These are phyloP conservation scores for Homarus americanus DNA, from an alignment of 1,140 invertebrate species.

Conservation along the genomic window DNA sequence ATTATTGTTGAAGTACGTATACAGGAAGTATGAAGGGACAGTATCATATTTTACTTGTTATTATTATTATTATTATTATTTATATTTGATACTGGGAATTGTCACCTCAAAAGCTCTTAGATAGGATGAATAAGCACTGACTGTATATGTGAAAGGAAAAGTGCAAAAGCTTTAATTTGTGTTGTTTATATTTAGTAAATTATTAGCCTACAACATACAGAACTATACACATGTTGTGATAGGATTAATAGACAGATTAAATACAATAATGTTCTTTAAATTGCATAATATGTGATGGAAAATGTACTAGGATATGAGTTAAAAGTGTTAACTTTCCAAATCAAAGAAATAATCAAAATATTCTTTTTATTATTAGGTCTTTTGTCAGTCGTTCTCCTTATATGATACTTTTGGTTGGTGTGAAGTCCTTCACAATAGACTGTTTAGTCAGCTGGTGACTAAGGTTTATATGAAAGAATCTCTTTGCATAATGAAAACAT, in stretches of 20 bases:
- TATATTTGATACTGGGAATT: background rate
- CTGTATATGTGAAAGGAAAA: background rate
- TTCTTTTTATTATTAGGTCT: background rate
- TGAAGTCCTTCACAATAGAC: background rate
- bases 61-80: background rate
- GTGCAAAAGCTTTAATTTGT: too few relatives aligned
- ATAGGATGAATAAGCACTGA: background rate
- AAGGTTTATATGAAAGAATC: conserved; percentile 1
- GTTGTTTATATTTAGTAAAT: too few relatives aligned
- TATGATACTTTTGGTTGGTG: background rate
- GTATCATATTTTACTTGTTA: background rate
- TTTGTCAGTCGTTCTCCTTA: background rate
- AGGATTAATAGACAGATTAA: too few relatives aligned
- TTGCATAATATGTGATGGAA: background rate
- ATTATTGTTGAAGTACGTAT: background rate
- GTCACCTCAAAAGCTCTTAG: background rate
- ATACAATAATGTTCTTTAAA: background rate
- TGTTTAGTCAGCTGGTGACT: background rate
- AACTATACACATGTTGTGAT: too few relatives aligned
- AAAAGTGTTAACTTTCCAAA: background rate
- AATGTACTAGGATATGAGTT: background rate
- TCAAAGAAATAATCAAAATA: background rate
- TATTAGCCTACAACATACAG: too few relatives aligned
- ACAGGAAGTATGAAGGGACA: background rate
- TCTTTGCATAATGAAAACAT: conserved; percentile 5